Evolutionary conservation across 2,113 vertebrate species (phyloP), one percentile per base, ranked within the genome.

Genomic region (Erpornis zantholeuca): DNA sequence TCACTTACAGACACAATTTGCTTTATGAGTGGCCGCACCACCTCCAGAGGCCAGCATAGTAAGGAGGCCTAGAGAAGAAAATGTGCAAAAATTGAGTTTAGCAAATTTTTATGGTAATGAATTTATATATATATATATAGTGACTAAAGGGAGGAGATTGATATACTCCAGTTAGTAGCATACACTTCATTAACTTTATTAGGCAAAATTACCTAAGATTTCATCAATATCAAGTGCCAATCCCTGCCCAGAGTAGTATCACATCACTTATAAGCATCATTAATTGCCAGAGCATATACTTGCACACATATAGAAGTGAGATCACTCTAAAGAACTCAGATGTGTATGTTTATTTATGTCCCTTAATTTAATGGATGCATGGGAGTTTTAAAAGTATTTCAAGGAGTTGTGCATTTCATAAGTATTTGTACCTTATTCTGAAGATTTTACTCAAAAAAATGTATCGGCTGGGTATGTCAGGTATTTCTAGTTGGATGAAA

Each of bases 171-270:
- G 29, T 56, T 85, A 47, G 28, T 64, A 75, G 61, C 2, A 5
- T 49, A 64, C 57, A 50, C 75, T 95, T 93, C 90, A 82, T 96
- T 95, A 96, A 70, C 42, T 95, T 96, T 82, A 95, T 94, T 89
- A 91, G 75, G 52, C 53, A 73, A 93, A 96, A 93, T 95, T 92
- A 70, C 79, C 75, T 52, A 71, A 35, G 66, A 90, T 59, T 95
- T 94, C 86, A 92, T 91, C 94, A 96, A 95, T 60, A 94, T 60
- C 77, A 60, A 90, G 61, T 77, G 53, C 66, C 31, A 36, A 64
- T 95, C 54, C 35, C 61, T 28, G 75, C 80, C 84, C 40, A 66
- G 70, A 54, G 90, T 36, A 54, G 54, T 40, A 86, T 75, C 50
- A 17, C 28, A 82, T 66, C 44, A 20, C 92, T 96, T 96, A 60